Base-by-base conservation (phyloP, 1,140 invertebrate genomes). In the Neodiprion pinetum region DNA sequence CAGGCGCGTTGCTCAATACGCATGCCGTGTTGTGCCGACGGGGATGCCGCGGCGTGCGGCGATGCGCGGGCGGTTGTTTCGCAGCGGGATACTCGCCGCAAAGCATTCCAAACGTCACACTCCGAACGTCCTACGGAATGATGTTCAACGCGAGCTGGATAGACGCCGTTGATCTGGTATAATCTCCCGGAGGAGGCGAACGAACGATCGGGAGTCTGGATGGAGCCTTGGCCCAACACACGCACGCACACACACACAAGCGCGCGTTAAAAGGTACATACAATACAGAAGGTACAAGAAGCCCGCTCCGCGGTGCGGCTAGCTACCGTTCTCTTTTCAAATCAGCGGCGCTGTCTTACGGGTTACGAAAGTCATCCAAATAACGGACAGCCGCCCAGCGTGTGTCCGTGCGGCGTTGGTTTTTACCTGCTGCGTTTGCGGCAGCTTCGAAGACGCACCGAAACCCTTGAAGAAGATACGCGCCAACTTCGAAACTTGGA, bases 101-200 rank as follows among this genome's bases (percentile, higher is more conserved):
- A 61, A 61, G 53, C 53, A 61, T 61, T 61, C 53, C 53, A 61
- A 61, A 61, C 53, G 53, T 61, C 53, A 61, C 53, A 40, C 28
- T 40, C 11, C 4, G 11, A 61, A 14, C 28, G 28, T 40, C 28
- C 11, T 61, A 61, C 53, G 53, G 53, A 61, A 61, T 61, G 53
- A 61, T 61, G n/a, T 61, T 61, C 11, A 61, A 61, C 53, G 53
- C 53, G 53, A 17, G 53, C 53, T 40, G 28, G 28, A 40, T 40
- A 40, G 28, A 40, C 5, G 28, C 28, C 28, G 8, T 5, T 61
- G 53, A 61, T 61, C 53, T 40, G 28, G 28, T 40, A 40, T 40
- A 40, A 40, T 40, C 28, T 61, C 53, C 5, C 11, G n/a, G 53
- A 61, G 53, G 53, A 40, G 28, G 28, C 28, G 28, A 40, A 40